Conservation (phyloP, 2,888 invertebrate species). For the Onchidella celtica region DNA sequence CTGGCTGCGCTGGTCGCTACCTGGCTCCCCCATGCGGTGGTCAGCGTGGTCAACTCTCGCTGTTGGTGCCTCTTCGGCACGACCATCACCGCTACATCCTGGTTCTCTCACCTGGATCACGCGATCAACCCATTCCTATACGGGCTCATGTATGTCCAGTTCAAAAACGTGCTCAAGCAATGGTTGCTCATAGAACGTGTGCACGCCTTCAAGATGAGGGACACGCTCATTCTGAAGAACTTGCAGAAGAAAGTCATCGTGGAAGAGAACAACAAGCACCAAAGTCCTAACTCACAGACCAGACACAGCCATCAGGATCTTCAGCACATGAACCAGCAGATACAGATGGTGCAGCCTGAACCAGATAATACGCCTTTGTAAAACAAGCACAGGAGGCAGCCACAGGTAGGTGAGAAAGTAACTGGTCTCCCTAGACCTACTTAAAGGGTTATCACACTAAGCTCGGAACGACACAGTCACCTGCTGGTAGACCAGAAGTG, state of each 20-base stretch:
- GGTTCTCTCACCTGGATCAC: slow-evolving; percentile 64
- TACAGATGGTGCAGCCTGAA: not conserved
- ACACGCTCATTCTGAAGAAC: slow-evolving; percentile 51
- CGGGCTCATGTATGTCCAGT: slow-evolving; percentile 67
- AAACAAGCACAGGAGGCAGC: not conserved
- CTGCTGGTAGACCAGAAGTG: too few relatives aligned
- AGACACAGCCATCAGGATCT: slow-evolving; percentile 4
- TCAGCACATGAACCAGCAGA: not conserved
- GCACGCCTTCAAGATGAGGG: slow-evolving; percentile 49
- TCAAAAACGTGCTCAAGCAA: slow-evolving; percentile 56
- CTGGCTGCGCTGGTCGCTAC: slow-evolving; percentile 67
- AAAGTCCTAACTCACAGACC: slow-evolving; percentile 18
- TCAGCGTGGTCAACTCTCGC: slow-evolving; percentile 60
- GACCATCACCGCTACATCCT: slow-evolving; percentile 57
- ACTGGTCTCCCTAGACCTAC: too few relatives aligned
- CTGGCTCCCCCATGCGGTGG: slow-evolving; percentile 68
- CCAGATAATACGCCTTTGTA: slow-evolving; percentile 21
- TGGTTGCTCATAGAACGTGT: slow-evolving; percentile 49
- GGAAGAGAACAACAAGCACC: slow-evolving; percentile 29
- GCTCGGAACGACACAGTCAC: too few relatives aligned
- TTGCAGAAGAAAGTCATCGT: slow-evolving; percentile 37
- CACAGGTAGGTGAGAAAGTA: not conserved
- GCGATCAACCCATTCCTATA: slow-evolving; percentile 71
- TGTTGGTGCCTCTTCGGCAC: slow-evolving; percentile 58
- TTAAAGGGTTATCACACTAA: too few relatives aligned